Percentiles rank a stretch among this genome's conserved stretches.
These are phyloP conservation scores for Hyles euphorbiae DNA, from an alignment of 1,140 invertebrate species.

Conservation along the genomic window DNA sequence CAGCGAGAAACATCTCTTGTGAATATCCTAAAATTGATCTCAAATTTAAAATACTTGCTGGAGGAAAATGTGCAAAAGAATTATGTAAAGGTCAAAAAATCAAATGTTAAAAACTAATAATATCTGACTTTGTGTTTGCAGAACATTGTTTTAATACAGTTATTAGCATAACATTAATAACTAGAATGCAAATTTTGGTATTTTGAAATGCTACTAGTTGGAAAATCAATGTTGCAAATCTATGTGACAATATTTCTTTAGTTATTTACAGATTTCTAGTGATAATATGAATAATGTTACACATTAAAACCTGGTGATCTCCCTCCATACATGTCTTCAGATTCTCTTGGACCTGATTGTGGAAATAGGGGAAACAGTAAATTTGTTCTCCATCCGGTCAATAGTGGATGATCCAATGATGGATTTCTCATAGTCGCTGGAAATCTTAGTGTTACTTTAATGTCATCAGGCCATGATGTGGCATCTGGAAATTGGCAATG, in stretches of 20 bases:
- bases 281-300: not conserved
- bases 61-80: too few relatives aligned
- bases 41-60: not conserved
- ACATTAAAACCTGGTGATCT: constrained; percentile 75
- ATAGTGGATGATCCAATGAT: constrained; percentile 58
- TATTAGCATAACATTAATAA: too few relatives aligned
- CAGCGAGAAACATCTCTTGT: constrained; percentile 81
- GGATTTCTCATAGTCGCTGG: constrained; percentile 77
- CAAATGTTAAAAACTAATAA: too few relatives aligned
- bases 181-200: too few relatives aligned
- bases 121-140: too few relatives aligned
- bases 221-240: too few relatives aligned
- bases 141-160: too few relatives aligned
- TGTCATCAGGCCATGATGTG: constrained; percentile 62
- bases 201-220: too few relatives aligned
- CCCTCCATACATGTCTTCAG: constrained; percentile 75
- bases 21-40: constrained; percentile 78
- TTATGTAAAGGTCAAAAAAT: too few relatives aligned
- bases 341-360: constrained; percentile 78
- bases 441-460: constrained; percentile 78
- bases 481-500: constrained; percentile 36
- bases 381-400: constrained; percentile 80
- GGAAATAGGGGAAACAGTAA: constrained; percentile 82
- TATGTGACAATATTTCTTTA: too few relatives aligned
- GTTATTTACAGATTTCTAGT: too few relatives aligned